Evolutionary conservation across 2,797 vertebrate species (phyloP).

Genomic region (Microctenopoma lineatum): DNA sequence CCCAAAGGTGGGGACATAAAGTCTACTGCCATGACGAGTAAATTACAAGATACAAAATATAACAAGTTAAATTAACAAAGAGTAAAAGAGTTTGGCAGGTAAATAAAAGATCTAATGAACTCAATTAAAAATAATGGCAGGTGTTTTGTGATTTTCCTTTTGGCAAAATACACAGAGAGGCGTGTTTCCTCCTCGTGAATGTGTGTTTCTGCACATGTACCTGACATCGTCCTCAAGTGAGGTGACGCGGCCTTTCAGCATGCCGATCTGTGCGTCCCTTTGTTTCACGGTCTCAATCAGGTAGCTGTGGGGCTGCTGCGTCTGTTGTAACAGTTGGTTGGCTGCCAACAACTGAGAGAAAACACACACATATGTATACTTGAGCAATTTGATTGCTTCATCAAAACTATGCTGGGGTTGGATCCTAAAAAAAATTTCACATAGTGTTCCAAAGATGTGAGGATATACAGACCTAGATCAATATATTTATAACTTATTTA

Average conservation of each 20-base stretch:
- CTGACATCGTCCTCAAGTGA: slow-evolving; percentile 90
- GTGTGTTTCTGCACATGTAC: slow-evolving; percentile 70
- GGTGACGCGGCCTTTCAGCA: slow-evolving; percentile 82
- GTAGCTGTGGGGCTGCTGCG: slow-evolving; percentile 94
- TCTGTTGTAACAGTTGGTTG: slow-evolving; percentile 90
- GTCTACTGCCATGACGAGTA: slow-evolving; percentile 3
- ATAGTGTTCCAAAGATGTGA: no score
- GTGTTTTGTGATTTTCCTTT: not conserved
- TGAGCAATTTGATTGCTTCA: not conserved
- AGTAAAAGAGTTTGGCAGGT: not conserved
- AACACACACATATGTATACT: slow-evolving; percentile 11
- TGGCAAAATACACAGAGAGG: not conserved
- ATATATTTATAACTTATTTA: no score
- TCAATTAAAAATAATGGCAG: not conserved
- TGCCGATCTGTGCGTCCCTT: slow-evolving; percentile 88
- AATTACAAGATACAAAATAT: slow-evolving; percentile 17
- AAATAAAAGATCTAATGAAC: not conserved
- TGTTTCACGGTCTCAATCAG: slow-evolving; percentile 92
- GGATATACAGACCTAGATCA: no score
- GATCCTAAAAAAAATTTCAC: not conserved
- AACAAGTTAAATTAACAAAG: slow-evolving; percentile 3
- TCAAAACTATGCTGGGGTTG: rapidly evolving
- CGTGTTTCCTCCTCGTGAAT: not conserved
- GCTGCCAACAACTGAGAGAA: slow-evolving; percentile 86
- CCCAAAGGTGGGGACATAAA: slow-evolving; percentile 4